Conservation (phyloP, 2,797 vertebrate genomes). For the Parauchenoglanis punctatus region DNA sequence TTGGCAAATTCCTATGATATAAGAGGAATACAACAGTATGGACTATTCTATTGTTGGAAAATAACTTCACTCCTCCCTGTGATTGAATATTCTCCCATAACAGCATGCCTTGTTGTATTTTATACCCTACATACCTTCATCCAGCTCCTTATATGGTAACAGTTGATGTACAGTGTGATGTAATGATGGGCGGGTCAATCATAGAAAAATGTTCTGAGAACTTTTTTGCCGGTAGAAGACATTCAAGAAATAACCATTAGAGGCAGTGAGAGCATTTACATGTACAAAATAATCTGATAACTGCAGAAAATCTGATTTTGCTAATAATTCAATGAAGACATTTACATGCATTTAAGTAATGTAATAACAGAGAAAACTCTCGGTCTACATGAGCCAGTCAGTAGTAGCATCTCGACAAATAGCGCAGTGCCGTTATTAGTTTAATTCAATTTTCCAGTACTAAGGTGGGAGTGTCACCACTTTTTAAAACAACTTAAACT, state of each 20-base stretch:
- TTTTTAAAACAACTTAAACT: constrained; percentile 34
- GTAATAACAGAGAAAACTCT: constrained; percentile 29
- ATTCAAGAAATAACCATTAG: not conserved
- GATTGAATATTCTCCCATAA: not conserved
- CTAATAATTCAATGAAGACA: constrained; percentile 35
- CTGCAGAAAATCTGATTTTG: constrained; percentile 4
- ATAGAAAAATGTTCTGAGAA: not conserved
- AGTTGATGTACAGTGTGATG: not conserved
- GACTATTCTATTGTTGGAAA: not conserved
- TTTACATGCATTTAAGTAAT: constrained; percentile 40
- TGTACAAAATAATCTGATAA: constrained; percentile 30
- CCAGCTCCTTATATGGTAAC: not conserved
- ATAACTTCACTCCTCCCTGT: not conserved
- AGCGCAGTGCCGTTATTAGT: constrained; percentile 23
- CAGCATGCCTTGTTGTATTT: not conserved
- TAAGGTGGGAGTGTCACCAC: constrained; percentile 31
- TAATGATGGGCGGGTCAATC: not conserved
- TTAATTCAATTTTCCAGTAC: constrained; percentile 32
- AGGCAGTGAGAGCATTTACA: constrained; percentile 9
- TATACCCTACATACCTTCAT: not conserved
- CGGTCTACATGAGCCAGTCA: constrained; percentile 31
- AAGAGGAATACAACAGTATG: not conserved
- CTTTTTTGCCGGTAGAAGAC: constrained; percentile 2
- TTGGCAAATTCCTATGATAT: not conserved
- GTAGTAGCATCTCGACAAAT: constrained; percentile 38